Evolutionary conservation across 2,797 vertebrate species (phyloP).

Genomic region (Petrocephalus schoutedeni): DNA sequence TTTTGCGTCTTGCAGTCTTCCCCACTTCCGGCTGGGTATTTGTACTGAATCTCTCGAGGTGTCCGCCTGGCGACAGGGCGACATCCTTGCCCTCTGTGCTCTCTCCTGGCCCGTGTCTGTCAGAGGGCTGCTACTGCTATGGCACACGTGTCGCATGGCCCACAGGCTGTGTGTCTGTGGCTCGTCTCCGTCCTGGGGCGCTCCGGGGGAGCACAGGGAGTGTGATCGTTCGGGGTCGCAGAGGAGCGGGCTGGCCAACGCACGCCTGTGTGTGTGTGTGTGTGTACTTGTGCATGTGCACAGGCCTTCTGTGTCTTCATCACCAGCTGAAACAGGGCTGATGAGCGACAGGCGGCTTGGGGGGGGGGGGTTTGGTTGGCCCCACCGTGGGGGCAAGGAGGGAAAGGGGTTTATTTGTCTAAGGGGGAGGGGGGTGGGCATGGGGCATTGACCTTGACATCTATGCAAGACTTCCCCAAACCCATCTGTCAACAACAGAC

Average conservation of each 20-base stretch:
- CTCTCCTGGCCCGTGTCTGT: not conserved
- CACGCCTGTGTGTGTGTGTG: not conserved
- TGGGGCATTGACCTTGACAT: slow-evolving; percentile 10
- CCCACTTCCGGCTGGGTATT: not conserved
- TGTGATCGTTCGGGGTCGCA: not conserved
- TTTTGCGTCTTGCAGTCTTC: not conserved
- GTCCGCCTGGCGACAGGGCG: not conserved
- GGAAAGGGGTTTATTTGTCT: not conserved
- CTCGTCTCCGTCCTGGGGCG: not conserved
- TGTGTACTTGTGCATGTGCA: not conserved
- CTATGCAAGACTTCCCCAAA: not conserved
- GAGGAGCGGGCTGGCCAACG: not conserved
- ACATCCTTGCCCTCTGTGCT: not conserved
- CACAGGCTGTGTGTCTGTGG: not conserved
- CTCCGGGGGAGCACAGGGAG: not conserved
- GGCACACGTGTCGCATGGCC: not conserved
- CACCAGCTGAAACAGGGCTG: not conserved
- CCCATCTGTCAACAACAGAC: not conserved
- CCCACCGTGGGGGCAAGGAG: not conserved
- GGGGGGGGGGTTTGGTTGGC: not conserved
- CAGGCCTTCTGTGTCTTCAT: not conserved
- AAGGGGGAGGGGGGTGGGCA: not conserved
- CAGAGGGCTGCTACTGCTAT: not conserved
- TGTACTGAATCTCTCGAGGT: not conserved
- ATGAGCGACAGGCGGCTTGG: not conserved